phyloP scores from a whole-genome alignment of 2,888 invertebrate genomes.

The Apamea monoglypha region DNA sequence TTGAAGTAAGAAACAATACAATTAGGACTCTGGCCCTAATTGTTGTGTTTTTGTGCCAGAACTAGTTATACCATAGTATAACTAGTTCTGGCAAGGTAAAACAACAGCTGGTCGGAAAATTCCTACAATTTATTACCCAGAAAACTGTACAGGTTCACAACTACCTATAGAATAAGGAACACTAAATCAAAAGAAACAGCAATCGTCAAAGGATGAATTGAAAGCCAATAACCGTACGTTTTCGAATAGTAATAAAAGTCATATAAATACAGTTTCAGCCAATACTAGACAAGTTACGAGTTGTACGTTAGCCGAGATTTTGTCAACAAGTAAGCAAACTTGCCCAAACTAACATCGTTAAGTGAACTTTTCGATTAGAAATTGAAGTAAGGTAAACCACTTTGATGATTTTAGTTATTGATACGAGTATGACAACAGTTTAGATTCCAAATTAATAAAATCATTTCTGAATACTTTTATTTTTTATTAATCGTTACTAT shows the following conservation, averaged over 20 bases:
- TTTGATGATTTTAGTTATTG: too few species aligned
- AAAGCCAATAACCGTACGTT: slow-evolving; percentile 35
- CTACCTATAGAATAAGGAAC: not conserved
- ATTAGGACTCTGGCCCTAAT: not conserved
- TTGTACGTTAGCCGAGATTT: not conserved
- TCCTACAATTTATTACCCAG: not conserved
- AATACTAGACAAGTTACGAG: slow-evolving; percentile 19
- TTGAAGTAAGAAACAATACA: not conserved
- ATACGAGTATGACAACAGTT: too few species aligned
- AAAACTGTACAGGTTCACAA: not conserved
- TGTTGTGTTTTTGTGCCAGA: not conserved
- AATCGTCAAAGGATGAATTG: slow-evolving; percentile 1
- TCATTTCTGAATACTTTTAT: too few species aligned
- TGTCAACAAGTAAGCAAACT: slow-evolving; percentile 10
- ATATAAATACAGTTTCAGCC: slow-evolving; percentile 14
- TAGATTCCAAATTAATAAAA: too few species aligned
- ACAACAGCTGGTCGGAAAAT: not conserved
- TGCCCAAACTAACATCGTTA: not conserved
- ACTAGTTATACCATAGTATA: not conserved
- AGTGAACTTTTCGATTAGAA: not conserved
- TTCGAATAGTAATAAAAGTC: slow-evolving; percentile 31
- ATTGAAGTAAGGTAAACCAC: not conserved
- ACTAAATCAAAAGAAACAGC: slow-evolving; percentile 1
- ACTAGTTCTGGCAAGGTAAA: too few species aligned
- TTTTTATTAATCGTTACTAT: too few species aligned